Percentiles rank a stretch among this genome's conserved stretches.
These are phyloP conservation scores for Empidonax traillii DNA, from an alignment of 2,113 vertebrate genomes.

Conservation along the genomic window DNA sequence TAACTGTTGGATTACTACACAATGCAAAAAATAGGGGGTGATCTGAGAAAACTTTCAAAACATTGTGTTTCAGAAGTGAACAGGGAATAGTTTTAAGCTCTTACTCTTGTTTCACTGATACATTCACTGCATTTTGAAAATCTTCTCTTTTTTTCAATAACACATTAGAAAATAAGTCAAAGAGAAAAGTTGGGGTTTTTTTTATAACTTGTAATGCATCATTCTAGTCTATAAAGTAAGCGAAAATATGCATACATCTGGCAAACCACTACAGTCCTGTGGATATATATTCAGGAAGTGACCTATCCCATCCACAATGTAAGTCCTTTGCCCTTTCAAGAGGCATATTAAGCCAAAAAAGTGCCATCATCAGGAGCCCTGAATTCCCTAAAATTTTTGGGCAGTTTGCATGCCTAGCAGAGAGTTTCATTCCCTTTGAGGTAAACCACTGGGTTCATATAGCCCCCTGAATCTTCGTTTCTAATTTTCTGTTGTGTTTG, in stretches of 20 bases:
- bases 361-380: neutral
- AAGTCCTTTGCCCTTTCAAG: neutral
- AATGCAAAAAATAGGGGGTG: conserved; percentile 13
- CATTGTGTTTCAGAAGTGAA: conserved; percentile 14
- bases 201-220: neutral
- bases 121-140: neutral
- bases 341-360: neutral
- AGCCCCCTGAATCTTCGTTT: neutral
- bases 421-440: neutral
- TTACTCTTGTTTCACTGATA: neutral
- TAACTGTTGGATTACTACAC: conserved; percentile 74
- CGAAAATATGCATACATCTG: neutral
- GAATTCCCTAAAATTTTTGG: neutral
- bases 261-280: neutral
- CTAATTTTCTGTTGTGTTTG: neutral
- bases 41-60: conserved; percentile 62
- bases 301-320: neutral
- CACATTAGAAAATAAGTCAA: neutral
- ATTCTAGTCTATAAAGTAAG: neutral
- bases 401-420: neutral
- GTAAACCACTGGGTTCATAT: neutral
- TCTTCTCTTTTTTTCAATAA: neutral
- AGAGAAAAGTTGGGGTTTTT: neutral
- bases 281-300: neutral
- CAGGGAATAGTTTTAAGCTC: neutral